Evolutionary conservation across 2,888 invertebrate genomes (phyloP).

Genomic region (Bellardia pandia): DNA sequence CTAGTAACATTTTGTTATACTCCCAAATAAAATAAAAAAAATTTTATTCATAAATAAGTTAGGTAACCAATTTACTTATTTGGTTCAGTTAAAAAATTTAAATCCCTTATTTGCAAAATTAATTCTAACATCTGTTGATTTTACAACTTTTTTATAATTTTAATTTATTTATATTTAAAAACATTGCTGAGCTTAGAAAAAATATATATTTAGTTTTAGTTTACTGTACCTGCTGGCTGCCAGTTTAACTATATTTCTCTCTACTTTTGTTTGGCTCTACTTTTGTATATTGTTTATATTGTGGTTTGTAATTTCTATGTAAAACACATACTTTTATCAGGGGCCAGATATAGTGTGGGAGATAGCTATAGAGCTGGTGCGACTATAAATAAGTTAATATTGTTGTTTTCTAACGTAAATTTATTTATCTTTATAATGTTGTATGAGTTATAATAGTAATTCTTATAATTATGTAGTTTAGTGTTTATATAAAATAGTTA

Average conservation of each 20-base stretch:
- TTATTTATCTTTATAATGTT: neutral
- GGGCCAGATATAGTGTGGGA: neutral
- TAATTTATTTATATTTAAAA: slow-evolving; percentile 24
- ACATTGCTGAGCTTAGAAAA: neutral
- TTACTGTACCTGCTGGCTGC: slow-evolving; percentile 16
- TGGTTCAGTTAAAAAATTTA: neutral
- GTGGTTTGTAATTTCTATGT: slow-evolving; percentile 40
- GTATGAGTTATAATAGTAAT: too few species aligned
- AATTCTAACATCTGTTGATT: slow-evolving; percentile 48
- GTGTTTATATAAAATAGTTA: slow-evolving; percentile 3
- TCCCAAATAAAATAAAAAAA: neutral
- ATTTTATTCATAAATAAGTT: slow-evolving; percentile 4
- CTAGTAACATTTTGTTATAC: slow-evolving; percentile 41
- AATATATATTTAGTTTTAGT: slow-evolving; percentile 18
- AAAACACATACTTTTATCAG: neutral
- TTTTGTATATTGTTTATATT: slow-evolving; percentile 53
- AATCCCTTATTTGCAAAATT: neutral
- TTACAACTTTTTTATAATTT: slow-evolving; percentile 21
- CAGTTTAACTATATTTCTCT: slow-evolving; percentile 4
- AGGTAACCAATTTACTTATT: neutral
- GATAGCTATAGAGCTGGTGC: neutral
- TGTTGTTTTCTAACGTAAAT: too few species aligned
- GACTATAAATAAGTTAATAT: too few species aligned
- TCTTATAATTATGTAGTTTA: neutral
- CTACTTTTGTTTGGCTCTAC: slow-evolving; percentile 5